Conservation (phyloP, 2,797 vertebrate species). For the Pangasius macronema region DNA sequence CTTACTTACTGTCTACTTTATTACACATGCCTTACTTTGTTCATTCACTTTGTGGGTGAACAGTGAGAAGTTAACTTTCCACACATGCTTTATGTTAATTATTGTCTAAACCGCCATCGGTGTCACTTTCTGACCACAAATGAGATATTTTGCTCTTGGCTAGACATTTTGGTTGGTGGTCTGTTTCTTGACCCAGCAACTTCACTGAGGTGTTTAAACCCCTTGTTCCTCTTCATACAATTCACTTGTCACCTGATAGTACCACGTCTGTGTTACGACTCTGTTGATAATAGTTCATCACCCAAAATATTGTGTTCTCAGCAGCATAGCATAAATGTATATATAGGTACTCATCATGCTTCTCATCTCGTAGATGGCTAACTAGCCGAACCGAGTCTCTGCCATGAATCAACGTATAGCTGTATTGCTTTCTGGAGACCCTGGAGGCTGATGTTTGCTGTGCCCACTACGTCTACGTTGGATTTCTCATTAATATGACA, state of each 20-base stretch:
- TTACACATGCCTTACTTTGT: neutral
- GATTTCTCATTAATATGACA: neutral
- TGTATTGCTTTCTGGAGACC: neutral
- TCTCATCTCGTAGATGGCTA: neutral
- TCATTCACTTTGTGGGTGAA: neutral
- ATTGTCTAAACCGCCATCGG: neutral
- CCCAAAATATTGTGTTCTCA: neutral
- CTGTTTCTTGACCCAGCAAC: neutral
- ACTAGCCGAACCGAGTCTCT: neutral
- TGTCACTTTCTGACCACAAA: neutral
- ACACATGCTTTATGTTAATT: neutral
- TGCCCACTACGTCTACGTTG: neutral
- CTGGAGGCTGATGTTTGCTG: neutral
- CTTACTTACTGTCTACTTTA: neutral
- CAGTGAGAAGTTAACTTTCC: neutral
- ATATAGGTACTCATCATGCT: neutral
- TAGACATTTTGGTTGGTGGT: neutral
- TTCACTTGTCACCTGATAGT: neutral
- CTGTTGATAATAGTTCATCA: neutral
- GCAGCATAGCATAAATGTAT: neutral
- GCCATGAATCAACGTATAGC: neutral
- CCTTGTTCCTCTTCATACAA: neutral
- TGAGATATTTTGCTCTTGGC: neutral
- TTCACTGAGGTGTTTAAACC: neutral
- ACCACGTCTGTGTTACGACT: neutral